Evolutionary conservation across 2,888 invertebrate genomes (phyloP), one percentile per base, ranked within the genome.

Genomic region (Chymomyza amoena): DNA sequence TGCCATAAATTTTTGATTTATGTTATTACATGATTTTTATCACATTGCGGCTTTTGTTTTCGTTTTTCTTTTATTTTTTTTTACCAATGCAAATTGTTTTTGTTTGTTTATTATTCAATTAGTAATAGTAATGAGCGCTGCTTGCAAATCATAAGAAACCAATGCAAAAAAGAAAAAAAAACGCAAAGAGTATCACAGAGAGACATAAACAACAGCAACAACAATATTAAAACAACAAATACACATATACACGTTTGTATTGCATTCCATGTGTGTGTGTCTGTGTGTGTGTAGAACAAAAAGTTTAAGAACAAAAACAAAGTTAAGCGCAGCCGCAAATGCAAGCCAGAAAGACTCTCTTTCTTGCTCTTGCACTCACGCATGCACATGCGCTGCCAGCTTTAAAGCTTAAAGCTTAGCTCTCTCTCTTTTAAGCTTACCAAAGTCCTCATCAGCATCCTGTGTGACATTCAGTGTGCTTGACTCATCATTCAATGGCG

Each of bases 401-500:
- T 57, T 57, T 6, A 13, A 25, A 25, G 60, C 28, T 25, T n/a
- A 28, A 28, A 61, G 32, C 16, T 61, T 16, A 18, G n/a, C 1
- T 13, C n/a, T 25, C 16, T 28, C 7, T 25, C 52, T n/a, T 51
- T 62, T 61, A 9, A 62, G 88, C 91, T 90, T 75, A 91, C 91
- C 91, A 77, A 91, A 86, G 69, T 89, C 89, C 68, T 86, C 85
- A 69, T 90, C 91, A 61, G 77, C 78, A 72, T 89, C 87, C 64
- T 73, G 73, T 54, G 88, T 82, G 61, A 83, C 85, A 61, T 86
- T 89, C 61, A 81, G 78, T 52, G 81, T 86, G 73, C 79, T 87
- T 13, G 81, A 75, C 61, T 90, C 88, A 50, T 77, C 75, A 64
- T 77, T 73, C n/a, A 39, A 56, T 57, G 73, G 50, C 5, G 84